Evolutionary conservation across 2,888 invertebrate genomes (phyloP).

Genomic region (Cheilosia scutellata): DNA sequence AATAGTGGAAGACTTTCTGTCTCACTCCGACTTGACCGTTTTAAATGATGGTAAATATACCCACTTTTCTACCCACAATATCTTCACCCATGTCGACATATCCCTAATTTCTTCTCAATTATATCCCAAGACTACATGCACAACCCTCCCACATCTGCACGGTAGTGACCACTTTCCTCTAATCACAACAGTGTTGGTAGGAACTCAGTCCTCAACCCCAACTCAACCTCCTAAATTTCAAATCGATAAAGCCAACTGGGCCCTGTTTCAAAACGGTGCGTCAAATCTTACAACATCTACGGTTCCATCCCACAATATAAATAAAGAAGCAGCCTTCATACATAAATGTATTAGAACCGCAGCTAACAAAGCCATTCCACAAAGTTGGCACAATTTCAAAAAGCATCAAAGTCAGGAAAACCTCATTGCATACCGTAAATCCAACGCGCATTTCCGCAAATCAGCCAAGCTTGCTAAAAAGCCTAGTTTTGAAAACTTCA

Average conservation of each 20-base stretch:
- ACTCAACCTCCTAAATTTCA: too few species aligned
- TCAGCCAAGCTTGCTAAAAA: background rate
- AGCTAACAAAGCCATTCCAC: slow-evolving; percentile 1
- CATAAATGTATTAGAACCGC: slow-evolving; percentile 15
- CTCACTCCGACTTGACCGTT: background rate
- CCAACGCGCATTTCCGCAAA: slow-evolving; percentile 6
- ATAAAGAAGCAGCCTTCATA: slow-evolving; percentile 15
- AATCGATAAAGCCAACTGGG: background rate
- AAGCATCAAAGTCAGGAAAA: background rate
- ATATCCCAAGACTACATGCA: slow-evolving; percentile 28
- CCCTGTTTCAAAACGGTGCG: background rate
- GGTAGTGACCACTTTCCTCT: slow-evolving; percentile 43
- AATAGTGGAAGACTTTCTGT: background rate
- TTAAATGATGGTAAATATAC: slow-evolving; percentile 1
- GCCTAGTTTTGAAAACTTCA: slow-evolving; percentile 6
- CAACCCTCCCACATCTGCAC: slow-evolving; percentile 40
- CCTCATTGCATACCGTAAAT: slow-evolving; percentile 8
- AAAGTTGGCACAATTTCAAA: slow-evolving; percentile 1
- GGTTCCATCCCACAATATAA: background rate
- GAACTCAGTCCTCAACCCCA: too few species aligned
- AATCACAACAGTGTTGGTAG: background rate
- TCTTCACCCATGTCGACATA: slow-evolving; percentile 51
- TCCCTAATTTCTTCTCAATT: slow-evolving; percentile 47
- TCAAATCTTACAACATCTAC: background rate
- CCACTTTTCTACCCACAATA: background rate